Evolutionary conservation across 2,888 invertebrate species (phyloP), one percentile per base, ranked within the genome.

Genomic region (Rhogogaster chlorosoma): DNA sequence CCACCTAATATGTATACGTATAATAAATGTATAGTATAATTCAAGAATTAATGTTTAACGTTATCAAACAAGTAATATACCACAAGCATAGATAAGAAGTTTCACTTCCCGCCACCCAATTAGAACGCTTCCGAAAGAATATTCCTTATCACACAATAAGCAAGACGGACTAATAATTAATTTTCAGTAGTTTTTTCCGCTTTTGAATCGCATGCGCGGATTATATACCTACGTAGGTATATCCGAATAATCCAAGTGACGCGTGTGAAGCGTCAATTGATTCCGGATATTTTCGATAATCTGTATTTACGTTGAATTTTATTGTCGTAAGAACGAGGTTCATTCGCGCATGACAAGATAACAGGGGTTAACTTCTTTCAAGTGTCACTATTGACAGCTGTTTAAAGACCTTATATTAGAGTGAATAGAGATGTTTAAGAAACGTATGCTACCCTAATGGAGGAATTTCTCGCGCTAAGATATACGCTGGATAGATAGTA

Each of bases 341-440:
- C 32, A 15, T 45, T 71, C 83, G 49, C 70, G 70, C 64, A 70
- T 36, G 70, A 36, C 70, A 70, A 70, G 5, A 70, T 7, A 18
- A 26, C 3, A 61, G 26, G 10, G 22, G 22, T 26, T 22, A n/a
- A 70, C 36, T 70, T 67, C 29, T 29, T 12, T 10, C 7, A 70
- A 70, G 70, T 84, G 64, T 84, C 77, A 78, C 29, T 75, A 53
- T 53, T 82, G 86, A 86, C 87, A 87, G 87, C 87, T 88, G 87
- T 85, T 88, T 77, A 83, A 61, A 61, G 26, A 26, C 22, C 26
- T 26, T 9, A 61, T 22, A 22, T 32, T n/a, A 15, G n/a, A 26
- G 36, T 32, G 1, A 7, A 10, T 22, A 75, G 83, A 26, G 75
- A 88, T 87, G 88, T 83, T 75, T 73, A 57, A 45, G 57, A 83